Evolutionary conservation across 2,113 vertebrate species (phyloP).

Genomic region (Microtus ochrogaster): DNA sequence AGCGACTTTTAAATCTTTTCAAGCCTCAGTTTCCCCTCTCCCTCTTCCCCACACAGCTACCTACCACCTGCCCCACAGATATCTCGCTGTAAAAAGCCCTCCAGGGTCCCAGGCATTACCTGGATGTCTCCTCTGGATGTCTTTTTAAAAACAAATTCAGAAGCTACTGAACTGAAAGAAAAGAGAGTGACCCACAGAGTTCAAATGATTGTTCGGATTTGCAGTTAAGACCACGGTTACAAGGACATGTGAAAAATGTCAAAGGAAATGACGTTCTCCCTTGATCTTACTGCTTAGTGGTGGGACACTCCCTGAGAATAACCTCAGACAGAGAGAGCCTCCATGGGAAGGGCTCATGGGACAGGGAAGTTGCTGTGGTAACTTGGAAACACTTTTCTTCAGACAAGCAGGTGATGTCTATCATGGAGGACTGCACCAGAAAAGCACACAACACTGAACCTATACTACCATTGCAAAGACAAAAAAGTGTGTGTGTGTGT

Average conservation of each 20-base stretch:
- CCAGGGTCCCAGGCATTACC: background rate
- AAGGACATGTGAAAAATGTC: background rate
- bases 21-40: background rate
- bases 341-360: background rate
- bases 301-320: background rate
- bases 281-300: background rate
- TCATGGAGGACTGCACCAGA: background rate
- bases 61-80: accelerated
- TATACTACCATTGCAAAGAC: background rate
- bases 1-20: background rate
- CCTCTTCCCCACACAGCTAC: background rate
- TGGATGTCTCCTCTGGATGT: background rate
- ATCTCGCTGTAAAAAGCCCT: background rate
- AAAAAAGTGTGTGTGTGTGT: background rate
- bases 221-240: background rate
- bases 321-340: background rate
- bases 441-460: background rate
- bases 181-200: background rate
- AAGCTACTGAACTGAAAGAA: background rate
- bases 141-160: background rate
- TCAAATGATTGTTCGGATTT: constrained; percentile 3
- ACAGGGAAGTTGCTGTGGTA: background rate
- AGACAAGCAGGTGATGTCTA: background rate
- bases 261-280: background rate
- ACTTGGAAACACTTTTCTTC: background rate